These are phyloP conservation scores for Gibbula magus DNA, from an alignment of 2,888 invertebrate species.

Conservation along the genomic window DNA sequence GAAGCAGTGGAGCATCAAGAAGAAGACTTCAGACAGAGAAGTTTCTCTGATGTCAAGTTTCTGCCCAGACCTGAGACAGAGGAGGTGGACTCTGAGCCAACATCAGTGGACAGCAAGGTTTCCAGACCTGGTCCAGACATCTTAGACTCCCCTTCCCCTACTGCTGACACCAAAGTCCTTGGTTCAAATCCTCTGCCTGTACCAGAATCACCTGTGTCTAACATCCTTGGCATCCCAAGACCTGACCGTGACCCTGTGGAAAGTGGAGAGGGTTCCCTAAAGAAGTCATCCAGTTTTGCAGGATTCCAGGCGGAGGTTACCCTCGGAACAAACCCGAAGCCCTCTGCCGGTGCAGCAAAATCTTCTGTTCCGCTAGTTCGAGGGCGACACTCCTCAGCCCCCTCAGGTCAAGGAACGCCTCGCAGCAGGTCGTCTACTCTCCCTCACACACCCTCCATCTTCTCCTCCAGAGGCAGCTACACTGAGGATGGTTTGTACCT, in stretches of 20 bases:
- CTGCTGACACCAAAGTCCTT: too few species aligned
- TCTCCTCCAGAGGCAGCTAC: conserved; percentile 65
- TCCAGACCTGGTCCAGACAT: not conserved
- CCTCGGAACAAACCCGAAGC: not conserved
- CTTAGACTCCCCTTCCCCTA: too few species aligned
- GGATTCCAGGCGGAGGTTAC: conserved; percentile 47
- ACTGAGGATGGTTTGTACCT: conserved; percentile 52
- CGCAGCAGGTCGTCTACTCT: conserved; percentile 56
- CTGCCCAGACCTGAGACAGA: not conserved
- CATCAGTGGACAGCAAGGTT: not conserved
- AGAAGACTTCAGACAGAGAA: conserved; percentile 35
- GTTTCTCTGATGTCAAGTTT: conserved; percentile 42
- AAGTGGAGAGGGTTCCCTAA: conserved; percentile 44
- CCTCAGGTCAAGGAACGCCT: conserved; percentile 61
- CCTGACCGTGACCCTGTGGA: conserved; percentile 1
- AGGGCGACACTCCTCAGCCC: conserved; percentile 65
- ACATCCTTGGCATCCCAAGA: not conserved
- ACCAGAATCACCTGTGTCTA: not conserved
- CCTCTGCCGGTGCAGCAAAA: not conserved
- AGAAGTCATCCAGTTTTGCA: conserved; percentile 67
- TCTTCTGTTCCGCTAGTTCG: conserved; percentile 30
- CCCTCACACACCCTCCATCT: conserved; percentile 65
- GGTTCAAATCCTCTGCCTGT: not conserved
- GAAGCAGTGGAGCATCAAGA: not conserved
- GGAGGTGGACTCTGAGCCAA: not conserved